Base-by-base conservation (phyloP, 2,113 vertebrate genomes). In the Psophia crepitans region DNA sequence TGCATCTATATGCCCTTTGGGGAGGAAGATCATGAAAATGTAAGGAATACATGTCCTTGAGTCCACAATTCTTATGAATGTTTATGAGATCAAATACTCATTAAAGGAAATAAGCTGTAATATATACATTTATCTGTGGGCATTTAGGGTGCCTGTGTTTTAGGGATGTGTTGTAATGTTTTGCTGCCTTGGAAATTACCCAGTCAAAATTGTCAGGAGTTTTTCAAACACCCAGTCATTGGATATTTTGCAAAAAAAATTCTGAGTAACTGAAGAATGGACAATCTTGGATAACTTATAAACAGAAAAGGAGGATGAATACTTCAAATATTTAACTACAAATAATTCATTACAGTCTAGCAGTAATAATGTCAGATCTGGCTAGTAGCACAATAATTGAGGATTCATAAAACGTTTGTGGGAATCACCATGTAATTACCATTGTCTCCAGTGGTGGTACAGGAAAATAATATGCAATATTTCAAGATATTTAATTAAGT, bases 401-500 rank as follows among this genome's bases (percentile, higher is more conserved):
- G 20, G 81, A 95, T 93, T 96, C 81, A 91, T 95, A 94, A 93
- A 95, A 46, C 15, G 1, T 96, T 97, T 95, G 87, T 84, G 75
- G 66, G 81, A 96, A 95, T 89, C 74, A 80, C 81, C 49, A 56
- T 89, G 84, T 95, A 97, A 97, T 97, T 96, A 94, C 87, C 44
- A 58, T 77, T 94, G 84, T 96, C 89, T 93, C 69, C 63, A 76
- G 84, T 83, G 81, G 74, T 83, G 77, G 54, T 82, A 85, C 74
- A 91, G 74, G 53, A 95, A 91, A 97, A 95, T 96, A 91, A 89
- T 93, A 95, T 79, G 81, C 89, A 94, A 89, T 97, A 96, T 96
- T 96, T 97, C 94, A 95, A 80, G 84, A 43, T 93, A 96, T 95
- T 97, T 96, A 96, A 97, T 97, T 97, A 97, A 95, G 84, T 94